These are phyloP conservation scores for Hippocampus comes DNA, from an alignment of 2,113 vertebrate species.

Conservation along the genomic window DNA sequence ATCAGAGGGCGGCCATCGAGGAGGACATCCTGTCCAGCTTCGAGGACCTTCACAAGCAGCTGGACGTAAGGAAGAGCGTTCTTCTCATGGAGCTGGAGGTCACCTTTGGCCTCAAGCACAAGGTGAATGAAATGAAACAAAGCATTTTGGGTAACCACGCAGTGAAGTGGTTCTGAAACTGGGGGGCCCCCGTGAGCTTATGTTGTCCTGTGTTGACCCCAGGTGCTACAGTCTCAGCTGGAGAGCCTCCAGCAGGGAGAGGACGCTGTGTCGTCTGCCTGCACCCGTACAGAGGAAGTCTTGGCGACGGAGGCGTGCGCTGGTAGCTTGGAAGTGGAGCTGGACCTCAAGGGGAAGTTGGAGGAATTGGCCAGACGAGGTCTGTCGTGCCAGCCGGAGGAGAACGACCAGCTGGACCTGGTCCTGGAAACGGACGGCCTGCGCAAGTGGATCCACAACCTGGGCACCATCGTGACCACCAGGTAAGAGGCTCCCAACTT, in stretches of 20 bases:
- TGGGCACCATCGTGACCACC: conserved; percentile 92
- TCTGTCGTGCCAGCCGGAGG: conserved; percentile 85
- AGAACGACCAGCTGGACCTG: conserved; percentile 94
- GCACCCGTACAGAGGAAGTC: conserved; percentile 81
- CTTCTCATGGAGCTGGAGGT: conserved; percentile 97
- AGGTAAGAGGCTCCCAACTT: conserved; percentile 36
- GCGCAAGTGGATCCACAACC: conserved; percentile 94
- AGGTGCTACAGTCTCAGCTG: conserved; percentile 93
- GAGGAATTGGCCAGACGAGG: conserved; percentile 77
- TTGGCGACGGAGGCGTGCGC: conserved; percentile 83
- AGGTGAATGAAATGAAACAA: conserved; percentile 67
- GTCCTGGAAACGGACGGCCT: conserved; percentile 90
- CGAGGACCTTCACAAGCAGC: conserved; percentile 92
- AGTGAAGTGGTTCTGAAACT: background rate
- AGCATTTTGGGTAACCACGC: background rate
- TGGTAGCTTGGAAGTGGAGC: conserved; percentile 80
- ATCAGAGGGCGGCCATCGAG: conserved; percentile 89
- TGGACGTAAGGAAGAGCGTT: conserved; percentile 92
- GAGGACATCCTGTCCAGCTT: conserved; percentile 95
- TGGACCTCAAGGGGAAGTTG: conserved; percentile 84
- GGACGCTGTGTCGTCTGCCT: conserved; percentile 81
- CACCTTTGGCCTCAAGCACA: conserved; percentile 95
- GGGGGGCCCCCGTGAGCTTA: background rate
- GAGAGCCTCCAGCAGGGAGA: conserved; percentile 84
- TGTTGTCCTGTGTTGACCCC: background rate